Base-by-base conservation (phyloP, 1,140 invertebrate genomes). In the Solenopsis invicta region DNA sequence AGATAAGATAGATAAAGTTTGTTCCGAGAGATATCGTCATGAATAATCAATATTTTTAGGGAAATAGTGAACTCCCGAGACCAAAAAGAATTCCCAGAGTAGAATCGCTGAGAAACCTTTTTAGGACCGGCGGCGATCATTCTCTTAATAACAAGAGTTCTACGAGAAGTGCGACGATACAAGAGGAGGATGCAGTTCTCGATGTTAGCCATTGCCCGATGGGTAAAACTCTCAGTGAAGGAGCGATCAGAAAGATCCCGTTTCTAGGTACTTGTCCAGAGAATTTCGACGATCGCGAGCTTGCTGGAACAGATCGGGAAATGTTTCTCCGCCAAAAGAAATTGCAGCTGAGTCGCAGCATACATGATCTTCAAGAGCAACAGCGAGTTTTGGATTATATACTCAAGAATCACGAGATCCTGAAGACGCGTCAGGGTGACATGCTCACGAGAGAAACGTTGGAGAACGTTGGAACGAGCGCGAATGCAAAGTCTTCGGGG, bases 81-180 rank as follows among this genome's bases (percentile, higher is more conserved):
- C 92, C 92, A 88, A 95, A 96, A 90, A 95, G 95, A 91, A 94
- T 96, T 10, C 96, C 96, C 12, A 93, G 96, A 41, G 96, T 97
- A 6, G 96, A 96, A 92, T 96, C 96, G 0, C 88, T 97, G 45
- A 92, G 96, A 88, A 96, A 96, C 88, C 90, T 97, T 29, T 96
- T 96, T 90, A 93, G 91, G 10, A 91, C 89, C 10, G 88, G 75
- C 48, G 89, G 90, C 24, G 88, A 89, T 75, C 90, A 88, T 37
- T 81, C 87, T 8, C 59, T 87, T 16, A 82, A 69, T 64, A 48
- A 66, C 66, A 87, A 93, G n/a, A 48, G 18, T 10, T 56, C 87
- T 37, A 24, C 91, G 4, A 92, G 88, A 52, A 92, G 76, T 50
- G 75, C 77, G 59, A 93, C 92, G 12, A 94, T 94, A 61, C 91